Evolutionary conservation across 2,888 invertebrate genomes (phyloP).

Genomic region (Idaea straminata): DNA sequence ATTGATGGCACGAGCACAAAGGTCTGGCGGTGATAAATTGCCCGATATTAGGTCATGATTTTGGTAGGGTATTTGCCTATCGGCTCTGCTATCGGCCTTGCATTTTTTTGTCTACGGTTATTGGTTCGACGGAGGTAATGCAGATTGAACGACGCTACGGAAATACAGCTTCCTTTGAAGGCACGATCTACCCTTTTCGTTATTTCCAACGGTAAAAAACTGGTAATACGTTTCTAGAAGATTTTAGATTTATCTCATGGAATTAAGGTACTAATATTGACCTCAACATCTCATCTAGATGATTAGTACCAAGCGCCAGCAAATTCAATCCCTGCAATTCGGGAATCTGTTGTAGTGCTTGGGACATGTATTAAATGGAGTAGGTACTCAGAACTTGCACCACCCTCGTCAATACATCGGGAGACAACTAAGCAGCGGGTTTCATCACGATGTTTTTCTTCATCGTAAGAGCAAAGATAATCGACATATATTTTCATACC

Average conservation of each 20-base stretch:
- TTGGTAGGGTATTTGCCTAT: conserved; percentile 73
- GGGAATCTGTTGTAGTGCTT: too few relatives aligned
- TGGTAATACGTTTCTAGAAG: neutral
- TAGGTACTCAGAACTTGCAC: too few relatives aligned
- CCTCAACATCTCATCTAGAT: neutral
- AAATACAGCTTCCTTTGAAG: conserved; percentile 41
- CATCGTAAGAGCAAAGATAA: too few relatives aligned
- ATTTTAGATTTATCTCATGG: neutral
- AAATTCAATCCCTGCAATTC: too few relatives aligned
- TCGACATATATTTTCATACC: too few relatives aligned
- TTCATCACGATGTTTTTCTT: too few relatives aligned
- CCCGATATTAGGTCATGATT: conserved; percentile 77
- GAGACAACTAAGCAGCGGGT: too few relatives aligned
- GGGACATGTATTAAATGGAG: too few relatives aligned
- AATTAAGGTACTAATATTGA: neutral
- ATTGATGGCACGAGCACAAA: conserved; percentile 73
- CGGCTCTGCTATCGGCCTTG: conserved; percentile 52
- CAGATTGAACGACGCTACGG: conserved; percentile 40
- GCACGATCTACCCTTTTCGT: neutral
- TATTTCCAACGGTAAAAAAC: neutral
- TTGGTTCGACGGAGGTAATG: conserved; percentile 34
- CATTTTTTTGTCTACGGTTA: conserved; percentile 51
- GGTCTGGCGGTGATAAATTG: conserved; percentile 78
- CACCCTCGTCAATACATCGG: too few relatives aligned
- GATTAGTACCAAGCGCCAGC: too few relatives aligned